phyloP scores from a whole-genome alignment of 2,113 vertebrate genomes.

The Anthoscopus minutus region DNA sequence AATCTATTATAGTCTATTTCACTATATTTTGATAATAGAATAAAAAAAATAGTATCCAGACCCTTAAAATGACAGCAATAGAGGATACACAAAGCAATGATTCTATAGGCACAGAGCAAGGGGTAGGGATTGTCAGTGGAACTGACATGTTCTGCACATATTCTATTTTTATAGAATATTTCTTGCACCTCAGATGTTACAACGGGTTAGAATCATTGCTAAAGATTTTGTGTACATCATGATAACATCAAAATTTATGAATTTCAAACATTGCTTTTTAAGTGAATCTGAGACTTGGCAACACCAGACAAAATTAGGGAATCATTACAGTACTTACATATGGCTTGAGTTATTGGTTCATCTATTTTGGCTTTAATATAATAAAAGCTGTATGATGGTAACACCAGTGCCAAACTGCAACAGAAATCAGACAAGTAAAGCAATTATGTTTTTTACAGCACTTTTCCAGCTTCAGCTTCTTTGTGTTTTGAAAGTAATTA shows the following conservation, averaged over 20 bases:
- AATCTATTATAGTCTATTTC: not conserved
- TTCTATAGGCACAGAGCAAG: constrained; percentile 70
- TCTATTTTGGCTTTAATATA: constrained; percentile 95
- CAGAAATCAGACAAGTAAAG: constrained; percentile 67
- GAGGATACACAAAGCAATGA: constrained; percentile 76
- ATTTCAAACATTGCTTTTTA: constrained; percentile 19
- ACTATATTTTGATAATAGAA: not conserved
- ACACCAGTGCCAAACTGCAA: constrained; percentile 91
- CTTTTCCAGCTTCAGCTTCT: not conserved
- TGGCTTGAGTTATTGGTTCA: constrained; percentile 85
- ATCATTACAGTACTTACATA: constrained; percentile 82
- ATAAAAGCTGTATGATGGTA: constrained; percentile 96
- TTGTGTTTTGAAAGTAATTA: not conserved
- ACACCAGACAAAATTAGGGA: constrained; percentile 1
- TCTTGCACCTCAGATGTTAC: constrained; percentile 67
- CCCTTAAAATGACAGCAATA: constrained; percentile 72
- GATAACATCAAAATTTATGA: constrained; percentile 50
- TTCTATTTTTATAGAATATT: constrained; percentile 78
- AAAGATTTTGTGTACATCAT: constrained; percentile 40
- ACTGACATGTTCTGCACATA: constrained; percentile 61
- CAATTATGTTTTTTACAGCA: not conserved
- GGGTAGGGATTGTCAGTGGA: constrained; percentile 30
- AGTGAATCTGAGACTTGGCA: not conserved
- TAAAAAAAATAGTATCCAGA: constrained; percentile 33
- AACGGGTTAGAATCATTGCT: constrained; percentile 77